Conservation (phyloP, 2,113 vertebrate genomes). For the Thermophis baileyi region DNA sequence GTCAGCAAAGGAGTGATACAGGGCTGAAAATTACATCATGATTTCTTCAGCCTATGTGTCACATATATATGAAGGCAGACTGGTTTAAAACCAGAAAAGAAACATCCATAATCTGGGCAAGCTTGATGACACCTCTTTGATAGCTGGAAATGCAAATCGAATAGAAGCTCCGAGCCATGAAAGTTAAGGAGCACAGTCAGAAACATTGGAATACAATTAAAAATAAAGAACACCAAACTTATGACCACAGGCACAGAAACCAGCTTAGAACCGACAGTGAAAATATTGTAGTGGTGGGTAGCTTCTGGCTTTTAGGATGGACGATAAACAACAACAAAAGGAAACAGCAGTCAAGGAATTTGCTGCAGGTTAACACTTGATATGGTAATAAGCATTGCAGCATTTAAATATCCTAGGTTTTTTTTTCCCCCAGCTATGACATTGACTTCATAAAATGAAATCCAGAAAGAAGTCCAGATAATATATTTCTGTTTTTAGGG, state of each 20-base stretch:
- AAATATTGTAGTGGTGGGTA: background rate
- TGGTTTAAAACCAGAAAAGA: background rate
- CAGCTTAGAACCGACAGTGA: background rate
- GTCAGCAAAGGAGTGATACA: background rate
- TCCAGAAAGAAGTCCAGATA: conserved; percentile 16
- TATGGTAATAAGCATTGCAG: background rate
- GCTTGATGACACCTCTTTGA: background rate
- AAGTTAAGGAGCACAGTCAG: background rate
- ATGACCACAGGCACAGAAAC: background rate
- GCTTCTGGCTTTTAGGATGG: background rate
- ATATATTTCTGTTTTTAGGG: conserved; percentile 12
- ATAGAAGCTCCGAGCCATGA: background rate
- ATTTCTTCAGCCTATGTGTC: background rate
- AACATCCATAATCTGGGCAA: background rate
- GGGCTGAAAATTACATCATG: background rate
- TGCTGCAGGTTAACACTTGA: background rate
- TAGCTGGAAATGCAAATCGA: background rate
- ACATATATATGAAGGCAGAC: background rate
- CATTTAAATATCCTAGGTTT: conserved; percentile 27
- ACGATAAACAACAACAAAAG: background rate
- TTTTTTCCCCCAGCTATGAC: conserved; percentile 10
- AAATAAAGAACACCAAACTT: background rate
- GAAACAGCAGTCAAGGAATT: background rate
- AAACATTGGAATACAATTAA: background rate
- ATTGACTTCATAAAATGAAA: background rate